Conservation (phyloP, 2,888 invertebrate genomes). For the Caenorhabditis uteleia region DNA sequence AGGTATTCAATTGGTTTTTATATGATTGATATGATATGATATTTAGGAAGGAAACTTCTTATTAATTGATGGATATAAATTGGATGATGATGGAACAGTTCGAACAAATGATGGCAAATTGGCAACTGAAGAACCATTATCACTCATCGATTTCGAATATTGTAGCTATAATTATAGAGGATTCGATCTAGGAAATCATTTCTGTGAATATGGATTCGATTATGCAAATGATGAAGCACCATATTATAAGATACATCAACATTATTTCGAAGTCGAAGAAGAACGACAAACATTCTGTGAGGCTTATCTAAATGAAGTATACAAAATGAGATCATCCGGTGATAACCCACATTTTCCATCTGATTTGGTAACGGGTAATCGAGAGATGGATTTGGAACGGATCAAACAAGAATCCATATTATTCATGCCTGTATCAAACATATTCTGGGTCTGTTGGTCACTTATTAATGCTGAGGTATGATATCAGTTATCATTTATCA, state of each 20-base stretch:
- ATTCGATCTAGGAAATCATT: constrained; percentile 56
- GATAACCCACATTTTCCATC: constrained; percentile 50
- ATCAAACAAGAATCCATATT: constrained; percentile 45
- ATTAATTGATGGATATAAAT: constrained; percentile 40
- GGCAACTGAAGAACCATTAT: constrained; percentile 37
- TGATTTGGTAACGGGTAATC: constrained; percentile 50
- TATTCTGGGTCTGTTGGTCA: constrained; percentile 58
- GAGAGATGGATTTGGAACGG: constrained; percentile 36
- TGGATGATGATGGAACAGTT: constrained; percentile 44
- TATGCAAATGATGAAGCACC: constrained; percentile 43
- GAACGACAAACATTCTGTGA: constrained; percentile 45
- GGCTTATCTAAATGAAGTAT: constrained; percentile 49
- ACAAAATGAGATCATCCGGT: constrained; percentile 35
- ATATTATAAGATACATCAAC: constrained; percentile 49
- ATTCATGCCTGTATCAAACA: constrained; percentile 55
- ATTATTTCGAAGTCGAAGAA: constrained; percentile 43
- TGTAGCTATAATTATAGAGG: constrained; percentile 58
- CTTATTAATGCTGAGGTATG: constrained; percentile 51
- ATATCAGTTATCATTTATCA: not conserved
- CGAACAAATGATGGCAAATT: constrained; percentile 25
- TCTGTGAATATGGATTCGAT: constrained; percentile 55
- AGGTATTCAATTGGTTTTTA: constrained; percentile 58
- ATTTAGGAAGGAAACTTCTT: constrained; percentile 54
- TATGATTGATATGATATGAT: not conserved
- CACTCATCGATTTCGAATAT: constrained; percentile 55